These are phyloP conservation scores for Timema podura DNA, from an alignment of 2,888 invertebrate species.

Conservation along the genomic window DNA sequence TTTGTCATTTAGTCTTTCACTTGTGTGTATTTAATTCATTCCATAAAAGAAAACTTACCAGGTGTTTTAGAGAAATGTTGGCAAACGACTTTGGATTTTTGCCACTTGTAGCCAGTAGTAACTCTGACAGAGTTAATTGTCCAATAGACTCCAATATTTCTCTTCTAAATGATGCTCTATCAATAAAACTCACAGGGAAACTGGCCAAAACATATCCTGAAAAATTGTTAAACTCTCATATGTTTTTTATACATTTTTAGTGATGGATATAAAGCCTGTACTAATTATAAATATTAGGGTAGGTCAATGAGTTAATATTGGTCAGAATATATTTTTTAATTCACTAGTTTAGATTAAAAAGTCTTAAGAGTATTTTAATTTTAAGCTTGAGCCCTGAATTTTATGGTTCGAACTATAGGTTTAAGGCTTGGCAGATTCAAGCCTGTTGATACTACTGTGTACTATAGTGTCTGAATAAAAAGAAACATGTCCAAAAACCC, in stretches of 20 bases:
- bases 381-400: too few species aligned
- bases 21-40: too few species aligned
- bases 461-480: too few species aligned
- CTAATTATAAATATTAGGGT: too few species aligned
- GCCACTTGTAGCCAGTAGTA: slow-evolving; percentile 25
- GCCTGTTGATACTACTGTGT: too few species aligned
- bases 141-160: slow-evolving; percentile 24
- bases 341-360: too few species aligned
- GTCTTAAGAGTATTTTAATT: neutral
- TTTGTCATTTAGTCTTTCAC: too few species aligned
- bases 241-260: too few species aligned
- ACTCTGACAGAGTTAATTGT: slow-evolving; percentile 22
- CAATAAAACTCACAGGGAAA: slow-evolving; percentile 28
- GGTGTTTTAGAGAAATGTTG: slow-evolving; percentile 9
- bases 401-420: too few species aligned
- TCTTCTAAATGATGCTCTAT: slow-evolving; percentile 15
- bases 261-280: too few species aligned
- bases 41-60: slow-evolving; percentile 13
- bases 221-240: neutral
- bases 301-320: neutral
- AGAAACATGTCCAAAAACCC: too few species aligned
- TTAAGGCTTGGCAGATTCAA: too few species aligned
- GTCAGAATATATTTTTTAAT: neutral
- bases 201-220: slow-evolving; percentile 32
- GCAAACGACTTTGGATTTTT: slow-evolving; percentile 18